These are phyloP conservation scores for Caenorhabditis zanzibari DNA, from an alignment of 2,888 invertebrate species.

Conservation along the genomic window DNA sequence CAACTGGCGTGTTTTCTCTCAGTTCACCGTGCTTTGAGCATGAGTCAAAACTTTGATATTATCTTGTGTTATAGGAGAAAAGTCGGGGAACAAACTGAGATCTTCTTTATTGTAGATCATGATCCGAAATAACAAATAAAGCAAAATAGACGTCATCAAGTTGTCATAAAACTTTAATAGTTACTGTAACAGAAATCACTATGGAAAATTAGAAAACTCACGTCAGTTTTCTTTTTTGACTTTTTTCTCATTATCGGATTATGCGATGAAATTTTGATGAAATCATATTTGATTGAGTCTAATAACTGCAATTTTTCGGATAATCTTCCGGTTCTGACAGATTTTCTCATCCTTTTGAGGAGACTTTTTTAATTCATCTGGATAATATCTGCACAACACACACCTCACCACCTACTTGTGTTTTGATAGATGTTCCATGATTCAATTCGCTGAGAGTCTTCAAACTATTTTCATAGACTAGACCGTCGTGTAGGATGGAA, in stretches of 20 bases:
- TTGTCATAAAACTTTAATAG: too few species aligned
- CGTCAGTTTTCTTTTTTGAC: too few species aligned
- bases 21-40: background rate
- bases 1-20: background rate
- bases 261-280: background rate
- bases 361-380: background rate
- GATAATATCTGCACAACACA: background rate
- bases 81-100: too few species aligned
- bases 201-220: too few species aligned
- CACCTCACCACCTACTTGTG: background rate
- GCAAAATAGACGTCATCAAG: too few species aligned
- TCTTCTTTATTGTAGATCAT: too few species aligned
- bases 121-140: too few species aligned
- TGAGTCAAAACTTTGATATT: background rate
- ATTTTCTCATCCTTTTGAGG: background rate
- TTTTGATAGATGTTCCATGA: background rate
- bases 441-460: background rate
- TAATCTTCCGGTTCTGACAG: conserved; percentile 5
- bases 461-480: background rate
- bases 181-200: too few species aligned
- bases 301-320: background rate
- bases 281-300: conserved; percentile 1
- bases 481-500: background rate
- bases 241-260: background rate
- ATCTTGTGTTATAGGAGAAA: too few species aligned